These are phyloP conservation scores for Cryptomyrus ogoouensis DNA, from an alignment of 2,113 vertebrate species.

Conservation along the genomic window DNA sequence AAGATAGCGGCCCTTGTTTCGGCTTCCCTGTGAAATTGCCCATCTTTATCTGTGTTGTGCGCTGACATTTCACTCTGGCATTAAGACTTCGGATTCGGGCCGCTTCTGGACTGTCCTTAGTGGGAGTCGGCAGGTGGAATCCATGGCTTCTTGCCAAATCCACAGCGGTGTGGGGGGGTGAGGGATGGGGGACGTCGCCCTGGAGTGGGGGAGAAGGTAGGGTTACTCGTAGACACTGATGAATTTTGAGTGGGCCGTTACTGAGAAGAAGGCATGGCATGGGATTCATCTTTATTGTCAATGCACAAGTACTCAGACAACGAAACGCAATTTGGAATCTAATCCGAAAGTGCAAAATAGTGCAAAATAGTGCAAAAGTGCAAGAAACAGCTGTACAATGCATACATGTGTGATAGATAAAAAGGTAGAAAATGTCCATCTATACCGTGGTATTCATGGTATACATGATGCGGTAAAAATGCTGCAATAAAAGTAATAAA, in stretches of 20 bases:
- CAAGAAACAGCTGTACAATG: not conserved
- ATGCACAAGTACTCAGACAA: too few species aligned
- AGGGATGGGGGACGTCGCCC: not conserved
- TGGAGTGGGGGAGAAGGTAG: not conserved
- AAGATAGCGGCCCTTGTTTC: not conserved
- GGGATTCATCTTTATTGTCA: too few species aligned
- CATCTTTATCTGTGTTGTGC: not conserved
- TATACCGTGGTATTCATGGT: not conserved
- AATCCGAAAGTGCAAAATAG: too few species aligned
- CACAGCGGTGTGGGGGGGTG: not conserved
- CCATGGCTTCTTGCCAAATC: not conserved
- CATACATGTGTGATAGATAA: not conserved
- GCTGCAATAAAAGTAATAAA: not conserved
- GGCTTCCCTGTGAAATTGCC: not conserved
- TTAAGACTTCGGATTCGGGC: not conserved
- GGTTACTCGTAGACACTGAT: not conserved
- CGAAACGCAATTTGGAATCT: too few species aligned
- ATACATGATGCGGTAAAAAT: not conserved
- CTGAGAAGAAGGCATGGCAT: not conserved
- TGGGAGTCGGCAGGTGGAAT: not conserved
- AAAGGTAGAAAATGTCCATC: not conserved
- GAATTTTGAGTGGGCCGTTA: not conserved
- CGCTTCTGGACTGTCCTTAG: not conserved
- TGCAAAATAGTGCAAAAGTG: too few species aligned
- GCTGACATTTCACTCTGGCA: conserved; percentile 9